Percentiles rank a stretch among this genome's conserved stretches.
Evolutionary conservation across 2,797 vertebrate genomes (phyloP).

Genomic region (Phrynocephalus guinanensis): DNA sequence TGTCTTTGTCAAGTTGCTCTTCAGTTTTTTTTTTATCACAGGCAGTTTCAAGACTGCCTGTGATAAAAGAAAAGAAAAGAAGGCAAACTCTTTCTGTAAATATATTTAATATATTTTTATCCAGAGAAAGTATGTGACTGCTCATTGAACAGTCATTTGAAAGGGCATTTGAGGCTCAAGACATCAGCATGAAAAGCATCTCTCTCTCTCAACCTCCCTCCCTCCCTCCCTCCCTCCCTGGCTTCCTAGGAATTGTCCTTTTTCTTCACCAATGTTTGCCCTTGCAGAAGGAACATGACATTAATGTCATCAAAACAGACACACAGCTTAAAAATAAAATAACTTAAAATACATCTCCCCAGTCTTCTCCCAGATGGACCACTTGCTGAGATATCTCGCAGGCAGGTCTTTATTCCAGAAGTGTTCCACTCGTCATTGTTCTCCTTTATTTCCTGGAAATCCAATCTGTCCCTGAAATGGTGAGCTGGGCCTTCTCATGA

Average conservation of each 20-base stretch:
- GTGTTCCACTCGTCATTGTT: constrained; percentile 32
- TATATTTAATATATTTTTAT: constrained; percentile 40
- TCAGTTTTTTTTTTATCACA: background rate
- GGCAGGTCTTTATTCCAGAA: constrained; percentile 24
- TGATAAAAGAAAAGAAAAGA: background rate
- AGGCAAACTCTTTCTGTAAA: background rate
- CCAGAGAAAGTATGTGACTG: background rate
- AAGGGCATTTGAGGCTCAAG: background rate
- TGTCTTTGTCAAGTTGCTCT: background rate
- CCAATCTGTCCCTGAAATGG: constrained; percentile 37
- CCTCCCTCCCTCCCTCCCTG: too few species aligned
- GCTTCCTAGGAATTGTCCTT: constrained; percentile 11
- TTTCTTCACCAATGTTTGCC: background rate
- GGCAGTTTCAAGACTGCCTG: background rate
- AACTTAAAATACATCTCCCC: background rate
- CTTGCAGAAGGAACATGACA: background rate
- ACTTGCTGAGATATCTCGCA: constrained; percentile 28
- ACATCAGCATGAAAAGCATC: background rate
- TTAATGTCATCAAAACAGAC: background rate
- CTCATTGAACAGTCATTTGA: constrained; percentile 1
- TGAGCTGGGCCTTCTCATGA: too few species aligned
- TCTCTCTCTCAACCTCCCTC: too few species aligned
- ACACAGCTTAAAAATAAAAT: background rate
- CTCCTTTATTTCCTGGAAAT: constrained; percentile 27
- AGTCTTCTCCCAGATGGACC: constrained; percentile 33